These are phyloP conservation scores for Tringa solitaria DNA, from an alignment of 2,113 vertebrate species.

Conservation along the genomic window DNA sequence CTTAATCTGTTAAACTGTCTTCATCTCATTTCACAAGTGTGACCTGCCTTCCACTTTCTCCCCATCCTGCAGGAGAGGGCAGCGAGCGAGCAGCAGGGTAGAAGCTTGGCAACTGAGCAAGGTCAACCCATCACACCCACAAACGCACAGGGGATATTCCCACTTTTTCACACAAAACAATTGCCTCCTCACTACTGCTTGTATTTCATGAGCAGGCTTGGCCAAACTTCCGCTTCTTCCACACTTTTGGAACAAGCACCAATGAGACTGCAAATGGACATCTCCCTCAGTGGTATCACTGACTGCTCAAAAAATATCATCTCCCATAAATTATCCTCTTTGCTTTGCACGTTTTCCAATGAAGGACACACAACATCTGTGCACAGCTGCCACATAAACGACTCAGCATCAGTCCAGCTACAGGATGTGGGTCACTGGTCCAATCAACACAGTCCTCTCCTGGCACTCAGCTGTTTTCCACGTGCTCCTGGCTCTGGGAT, in stretches of 20 bases:
- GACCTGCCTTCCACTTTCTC: background rate
- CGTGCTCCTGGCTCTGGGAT: background rate
- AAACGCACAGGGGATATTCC: fast-evolving
- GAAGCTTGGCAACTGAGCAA: background rate
- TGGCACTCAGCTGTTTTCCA: background rate
- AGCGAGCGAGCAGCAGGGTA: fast-evolving
- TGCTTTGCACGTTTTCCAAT: background rate
- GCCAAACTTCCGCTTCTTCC: background rate
- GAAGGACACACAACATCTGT: background rate
- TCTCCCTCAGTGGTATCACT: background rate
- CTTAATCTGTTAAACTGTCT: background rate
- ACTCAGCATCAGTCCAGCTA: background rate
- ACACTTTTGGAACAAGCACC: background rate
- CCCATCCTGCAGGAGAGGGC: background rate
- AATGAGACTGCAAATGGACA: background rate
- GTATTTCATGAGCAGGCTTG: background rate
- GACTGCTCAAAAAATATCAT: background rate
- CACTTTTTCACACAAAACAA: background rate
- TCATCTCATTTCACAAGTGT: background rate
- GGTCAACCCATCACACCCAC: background rate
- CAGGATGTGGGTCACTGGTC: background rate
- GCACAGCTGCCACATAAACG: background rate
- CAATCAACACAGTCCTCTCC: background rate
- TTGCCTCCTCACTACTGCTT: background rate
- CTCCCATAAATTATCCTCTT: background rate